Evolutionary conservation across 2,797 vertebrate genomes (phyloP).

Genomic region (Naso thynnoides): DNA sequence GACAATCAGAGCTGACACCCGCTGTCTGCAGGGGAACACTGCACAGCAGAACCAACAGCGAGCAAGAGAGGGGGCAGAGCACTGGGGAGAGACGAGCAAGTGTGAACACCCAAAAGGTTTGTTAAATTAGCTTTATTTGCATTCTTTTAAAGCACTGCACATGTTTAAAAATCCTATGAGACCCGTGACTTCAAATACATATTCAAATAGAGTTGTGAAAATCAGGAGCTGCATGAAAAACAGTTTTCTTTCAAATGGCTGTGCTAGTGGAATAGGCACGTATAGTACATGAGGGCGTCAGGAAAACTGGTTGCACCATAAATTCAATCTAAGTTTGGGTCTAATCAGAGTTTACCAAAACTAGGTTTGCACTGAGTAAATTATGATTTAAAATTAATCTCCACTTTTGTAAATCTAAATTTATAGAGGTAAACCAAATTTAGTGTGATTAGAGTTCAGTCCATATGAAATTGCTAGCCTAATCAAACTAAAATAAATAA

Average conservation of each 20-base stretch:
- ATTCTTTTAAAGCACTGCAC: not conserved
- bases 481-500: too few species aligned
- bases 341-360: too few species aligned
- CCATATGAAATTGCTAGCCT: too few species aligned
- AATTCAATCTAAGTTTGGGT: too few species aligned
- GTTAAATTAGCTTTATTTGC: constrained; percentile 1
- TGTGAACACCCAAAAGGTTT: not conserved
- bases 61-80: not conserved
- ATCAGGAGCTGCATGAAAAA: not conserved
- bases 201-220: not conserved
- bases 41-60: constrained; percentile 17
- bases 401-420: too few species aligned
- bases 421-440: too few species aligned
- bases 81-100: not conserved
- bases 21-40: constrained; percentile 46
- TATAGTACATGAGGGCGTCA: too few species aligned
- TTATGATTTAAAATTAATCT: too few species aligned
- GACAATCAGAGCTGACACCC: constrained; percentile 62
- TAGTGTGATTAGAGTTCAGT: too few species aligned
- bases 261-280: not conserved
- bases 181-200: not conserved
- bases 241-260: not conserved
- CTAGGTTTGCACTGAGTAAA: too few species aligned
- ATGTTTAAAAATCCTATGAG: not conserved
- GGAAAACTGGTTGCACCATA: too few species aligned